Base-by-base conservation (phyloP, 2,888 invertebrate species). In the Nudaria mundana region DNA sequence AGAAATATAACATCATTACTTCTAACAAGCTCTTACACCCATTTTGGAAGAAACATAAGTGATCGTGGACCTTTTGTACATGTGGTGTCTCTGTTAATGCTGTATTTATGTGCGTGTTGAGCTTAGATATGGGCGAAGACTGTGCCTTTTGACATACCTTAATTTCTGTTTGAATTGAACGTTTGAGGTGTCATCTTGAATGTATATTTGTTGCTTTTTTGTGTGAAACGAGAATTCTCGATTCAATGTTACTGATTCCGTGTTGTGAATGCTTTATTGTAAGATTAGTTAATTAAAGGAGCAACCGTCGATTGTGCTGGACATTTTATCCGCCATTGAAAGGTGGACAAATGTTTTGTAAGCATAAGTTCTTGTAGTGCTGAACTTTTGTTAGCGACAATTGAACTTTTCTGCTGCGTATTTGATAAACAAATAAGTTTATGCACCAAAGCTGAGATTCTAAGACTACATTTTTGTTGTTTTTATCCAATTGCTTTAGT, bases 201-300 rank as follows among this genome's bases (percentile, higher is more conserved):
- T 29, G 24, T 47, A 20, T 45, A 51, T 52, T 52, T 54, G 38
- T 49, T 48, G 66, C 66, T 67, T 66, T 56, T 50, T 58, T 63
- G 59, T 66, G 33, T 18, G 18, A 10, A 34, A 33, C 29, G 18
- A 34, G 32, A 37, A 30, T 20, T 37, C 31, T 32, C 24, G 30
- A 44, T 28, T 47, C 37, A 29, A 43, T 57, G 52, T 40, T 47
- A 61, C 56, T 59, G 63, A 55, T 61, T 53, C 49, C 44, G 44
- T 54, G 36, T 36, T 40, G 40, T 57, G 48, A 50, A 49, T 49
- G 62, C 48, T 30, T 48, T 37, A 44, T 51, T 52, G 44, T 57
- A 14, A 10, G 30, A 33, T 38, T 14, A 37, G 45, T 37, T 53
- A 49, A 44, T 45, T 34, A 46, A 34, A 40, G 22, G n/a, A 43